phyloP scores from a whole-genome alignment of 2,797 vertebrate species.

The Acanthurus leucopareius region DNA sequence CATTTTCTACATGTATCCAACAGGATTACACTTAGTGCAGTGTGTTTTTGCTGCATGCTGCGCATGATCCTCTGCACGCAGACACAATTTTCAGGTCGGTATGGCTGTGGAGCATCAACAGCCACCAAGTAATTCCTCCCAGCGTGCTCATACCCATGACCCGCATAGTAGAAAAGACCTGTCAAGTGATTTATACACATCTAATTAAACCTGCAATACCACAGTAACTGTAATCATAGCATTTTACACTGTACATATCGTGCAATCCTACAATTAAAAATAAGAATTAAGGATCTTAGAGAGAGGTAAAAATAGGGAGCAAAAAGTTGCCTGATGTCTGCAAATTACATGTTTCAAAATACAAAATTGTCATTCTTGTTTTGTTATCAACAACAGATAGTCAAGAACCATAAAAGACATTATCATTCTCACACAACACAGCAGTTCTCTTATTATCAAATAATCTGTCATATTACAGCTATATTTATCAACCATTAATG shows the following conservation, averaged over 20 bases:
- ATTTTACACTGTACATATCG: slow-evolving; percentile 5
- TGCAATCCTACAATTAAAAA: neutral
- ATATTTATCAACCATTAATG: neutral
- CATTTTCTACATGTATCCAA: slow-evolving; percentile 94
- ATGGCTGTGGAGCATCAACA: slow-evolving; percentile 91
- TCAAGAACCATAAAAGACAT: neutral
- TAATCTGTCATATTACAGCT: neutral
- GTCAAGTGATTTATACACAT: slow-evolving; percentile 21
- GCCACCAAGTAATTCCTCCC: slow-evolving; percentile 93
- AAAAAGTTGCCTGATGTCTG: neutral
- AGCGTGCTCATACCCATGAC: slow-evolving; percentile 89
- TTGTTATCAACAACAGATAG: slow-evolving; percentile 27
- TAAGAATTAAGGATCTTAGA: neutral
- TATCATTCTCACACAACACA: slow-evolving; percentile 23
- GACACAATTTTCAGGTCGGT: slow-evolving; percentile 88
- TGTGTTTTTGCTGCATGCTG: slow-evolving; percentile 87
- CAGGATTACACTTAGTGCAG: slow-evolving; percentile 88
- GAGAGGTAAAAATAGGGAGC: neutral
- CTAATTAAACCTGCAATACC: neutral
- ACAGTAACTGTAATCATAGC: neutral
- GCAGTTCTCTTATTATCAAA: neutral
- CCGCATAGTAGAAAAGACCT: slow-evolving; percentile 94
- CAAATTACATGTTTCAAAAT: neutral
- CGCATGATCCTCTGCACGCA: slow-evolving; percentile 91
- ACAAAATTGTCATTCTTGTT: neutral